phyloP scores from a whole-genome alignment of 2,797 vertebrate genomes.

The Xenentodon cancila region DNA sequence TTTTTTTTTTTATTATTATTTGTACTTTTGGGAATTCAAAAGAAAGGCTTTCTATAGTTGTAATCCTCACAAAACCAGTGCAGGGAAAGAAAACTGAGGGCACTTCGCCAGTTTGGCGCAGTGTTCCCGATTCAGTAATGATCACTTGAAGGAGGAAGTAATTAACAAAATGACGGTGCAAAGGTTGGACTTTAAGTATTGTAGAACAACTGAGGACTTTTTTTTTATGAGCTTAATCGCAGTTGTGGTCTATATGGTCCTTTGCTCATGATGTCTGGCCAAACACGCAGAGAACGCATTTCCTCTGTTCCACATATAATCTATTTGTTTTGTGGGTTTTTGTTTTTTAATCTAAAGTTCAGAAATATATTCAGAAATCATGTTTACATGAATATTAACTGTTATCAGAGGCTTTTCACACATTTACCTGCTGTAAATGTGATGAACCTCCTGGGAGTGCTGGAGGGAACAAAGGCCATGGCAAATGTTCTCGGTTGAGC shows the following conservation, averaged over 20 bases:
- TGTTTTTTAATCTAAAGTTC: neutral
- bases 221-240: slow-evolving; percentile 39
- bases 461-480: slow-evolving; percentile 20
- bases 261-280: neutral
- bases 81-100: slow-evolving; percentile 28
- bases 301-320: slow-evolving; percentile 25
- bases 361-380: slow-evolving; percentile 9
- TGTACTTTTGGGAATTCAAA: slow-evolving; percentile 8
- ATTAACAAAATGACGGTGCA: slow-evolving; percentile 55
- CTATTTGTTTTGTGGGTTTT: slow-evolving; percentile 4
- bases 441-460: neutral
- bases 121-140: slow-evolving; percentile 36
- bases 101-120: slow-evolving; percentile 16
- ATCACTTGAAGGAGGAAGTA: slow-evolving; percentile 49
- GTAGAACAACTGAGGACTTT: slow-evolving; percentile 38
- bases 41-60: slow-evolving; percentile 42
- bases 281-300: slow-evolving; percentile 23
- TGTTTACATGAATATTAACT: slow-evolving; percentile 16
- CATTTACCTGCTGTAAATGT: slow-evolving; percentile 25
- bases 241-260: slow-evolving; percentile 24
- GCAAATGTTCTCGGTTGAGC: slow-evolving; percentile 15
- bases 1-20: slow-evolving; percentile 31
- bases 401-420: slow-evolving; percentile 16
- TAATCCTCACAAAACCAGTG: slow-evolving; percentile 42
- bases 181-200: slow-evolving; percentile 50